Percentiles rank a stretch among this genome's conserved stretches.
Evolutionary conservation across 2,113 vertebrate species (phyloP).

Genomic region (Talpa occidentalis): DNA sequence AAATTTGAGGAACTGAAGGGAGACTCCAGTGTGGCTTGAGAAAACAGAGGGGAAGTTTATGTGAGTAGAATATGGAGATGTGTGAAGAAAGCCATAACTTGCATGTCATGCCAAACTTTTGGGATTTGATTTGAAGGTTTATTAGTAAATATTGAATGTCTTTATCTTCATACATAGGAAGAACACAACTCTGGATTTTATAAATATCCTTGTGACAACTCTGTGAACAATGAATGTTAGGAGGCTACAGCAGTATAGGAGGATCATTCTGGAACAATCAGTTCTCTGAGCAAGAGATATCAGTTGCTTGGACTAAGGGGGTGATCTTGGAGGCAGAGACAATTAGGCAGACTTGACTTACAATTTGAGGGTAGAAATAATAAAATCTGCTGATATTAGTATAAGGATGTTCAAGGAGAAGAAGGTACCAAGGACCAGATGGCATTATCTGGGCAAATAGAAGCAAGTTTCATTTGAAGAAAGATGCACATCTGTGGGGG

Average conservation of each 20-base stretch:
- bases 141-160: neutral
- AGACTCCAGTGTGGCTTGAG: neutral
- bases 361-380: neutral
- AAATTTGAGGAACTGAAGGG: neutral
- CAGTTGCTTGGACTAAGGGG: neutral
- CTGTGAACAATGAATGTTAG: neutral
- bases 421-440: too few species aligned
- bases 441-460: neutral
- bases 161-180: neutral
- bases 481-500: neutral
- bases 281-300: neutral
- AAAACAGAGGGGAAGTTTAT: fast-evolving
- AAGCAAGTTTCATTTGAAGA: neutral
- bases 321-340: neutral
- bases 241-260: neutral
- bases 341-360: neutral
- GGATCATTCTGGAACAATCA: neutral
- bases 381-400: neutral
- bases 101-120: neutral
- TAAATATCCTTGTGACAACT: neutral
- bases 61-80: neutral
- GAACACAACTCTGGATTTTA: neutral
- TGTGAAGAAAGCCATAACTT: neutral
- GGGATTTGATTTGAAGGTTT: neutral
- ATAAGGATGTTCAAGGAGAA: neutral